Base-by-base conservation (phyloP, 2,888 invertebrate species). In the Poecilobothrus nobilitatus region DNA sequence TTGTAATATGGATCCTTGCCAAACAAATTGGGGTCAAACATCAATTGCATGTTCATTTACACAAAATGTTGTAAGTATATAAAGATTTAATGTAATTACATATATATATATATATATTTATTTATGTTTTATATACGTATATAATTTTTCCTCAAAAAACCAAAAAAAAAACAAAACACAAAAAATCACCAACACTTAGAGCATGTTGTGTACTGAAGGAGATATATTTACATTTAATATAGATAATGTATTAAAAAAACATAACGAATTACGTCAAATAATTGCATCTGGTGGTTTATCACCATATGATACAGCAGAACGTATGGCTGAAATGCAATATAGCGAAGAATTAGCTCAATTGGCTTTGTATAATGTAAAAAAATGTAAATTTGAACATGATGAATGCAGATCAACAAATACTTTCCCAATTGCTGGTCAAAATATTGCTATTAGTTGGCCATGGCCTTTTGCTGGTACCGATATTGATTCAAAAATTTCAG, bases 251-350 rank as follows among this genome's bases (percentile, higher is more conserved):
- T 1, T 53, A 18, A 18, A 15, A 18, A n/a, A 12, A 18, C 53
- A 53, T 53, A 53, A 53, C 15, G 53, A 53, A 18, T 6, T 18
- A 3, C 53, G 53, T 53, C 53, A 53, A 53, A 53, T 15, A 53
- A 18, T 53, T 53, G 77, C 77, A 8, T 72, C 73, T 0, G 75
- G 75, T 0, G 66, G 68, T 0, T 72, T 72, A 2, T 21, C 44
- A 4, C 66, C 71, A 0, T 68, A 75, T 67, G 70, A 66, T 10
- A 66, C 76, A 1, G 78, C 78, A 22, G 72, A 70, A 9, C 74
- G 76, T 62, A 78, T 78, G 78, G 77, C 76, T 64, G 75, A 75
- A 37, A 77, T 77, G 70, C 37, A 65, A 21, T 78, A 79, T 79
- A 71, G 71, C 67, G 68, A 72, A 2, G 76, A 78, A 22, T 68